phyloP scores from a whole-genome alignment of 2,113 vertebrate genomes.

The Tragelaphus strepsiceros region DNA sequence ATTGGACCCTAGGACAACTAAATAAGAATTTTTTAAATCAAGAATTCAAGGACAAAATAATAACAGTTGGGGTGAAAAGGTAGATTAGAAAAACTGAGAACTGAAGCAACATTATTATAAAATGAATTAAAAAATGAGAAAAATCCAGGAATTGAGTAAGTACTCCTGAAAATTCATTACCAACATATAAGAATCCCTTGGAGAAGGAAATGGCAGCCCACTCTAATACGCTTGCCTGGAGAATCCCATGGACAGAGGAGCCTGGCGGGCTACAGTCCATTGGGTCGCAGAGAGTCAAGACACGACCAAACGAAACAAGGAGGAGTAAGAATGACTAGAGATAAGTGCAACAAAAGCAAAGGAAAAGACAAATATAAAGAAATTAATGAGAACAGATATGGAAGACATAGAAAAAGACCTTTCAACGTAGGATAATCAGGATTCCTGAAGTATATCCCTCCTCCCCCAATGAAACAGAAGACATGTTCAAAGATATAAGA shows the following conservation, averaged over 20 bases:
- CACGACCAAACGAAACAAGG: fast-evolving
- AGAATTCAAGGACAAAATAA: not conserved
- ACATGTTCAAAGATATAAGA: not conserved
- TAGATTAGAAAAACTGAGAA: not conserved
- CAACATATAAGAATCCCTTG: not conserved
- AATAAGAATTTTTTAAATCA: not conserved
- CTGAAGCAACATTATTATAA: not conserved
- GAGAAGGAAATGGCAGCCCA: not conserved
- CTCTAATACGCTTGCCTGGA: not conserved
- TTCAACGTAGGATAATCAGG: not conserved
- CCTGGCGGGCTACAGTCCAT: not conserved
- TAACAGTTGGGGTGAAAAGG: not conserved
- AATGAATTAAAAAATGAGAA: not conserved
- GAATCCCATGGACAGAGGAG: not conserved
- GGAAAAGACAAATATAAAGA: not conserved
- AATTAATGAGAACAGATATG: not conserved
- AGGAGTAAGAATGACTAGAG: not conserved
- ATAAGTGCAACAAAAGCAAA: not conserved
- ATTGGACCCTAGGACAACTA: not conserved
- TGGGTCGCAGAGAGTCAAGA: not conserved
- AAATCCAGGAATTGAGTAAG: not conserved
- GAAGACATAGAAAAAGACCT: not conserved
- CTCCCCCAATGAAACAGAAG: not conserved
- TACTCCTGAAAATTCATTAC: not conserved
- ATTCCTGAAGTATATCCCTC: not conserved